Conservation (phyloP, 1,140 invertebrate genomes). For the fruit fly (Drosophila melanogaster) region DNA sequence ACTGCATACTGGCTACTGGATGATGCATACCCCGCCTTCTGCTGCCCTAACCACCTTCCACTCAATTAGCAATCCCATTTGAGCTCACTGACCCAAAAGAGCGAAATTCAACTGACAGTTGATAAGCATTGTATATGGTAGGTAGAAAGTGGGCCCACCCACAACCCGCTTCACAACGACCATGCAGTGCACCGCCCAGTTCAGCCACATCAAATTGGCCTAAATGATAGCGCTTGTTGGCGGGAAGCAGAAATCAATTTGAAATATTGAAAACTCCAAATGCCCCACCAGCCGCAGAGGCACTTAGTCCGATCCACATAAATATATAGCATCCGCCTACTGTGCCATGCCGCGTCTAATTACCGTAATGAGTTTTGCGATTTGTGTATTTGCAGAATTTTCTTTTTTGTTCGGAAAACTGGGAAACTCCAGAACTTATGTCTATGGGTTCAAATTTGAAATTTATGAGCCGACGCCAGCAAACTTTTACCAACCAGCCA, state of each 20-base stretch:
- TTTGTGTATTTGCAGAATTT: conserved; percentile 56
- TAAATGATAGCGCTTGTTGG: conserved; percentile 52
- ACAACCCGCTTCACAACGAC: no score
- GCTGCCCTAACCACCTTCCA: conserved; percentile 29
- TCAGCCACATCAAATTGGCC: conserved; percentile 54
- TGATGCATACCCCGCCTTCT: conserved; percentile 14
- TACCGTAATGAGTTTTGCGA: conserved; percentile 76
- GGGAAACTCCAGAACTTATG: conserved; percentile 64
- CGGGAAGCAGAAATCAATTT: conserved; percentile 58
- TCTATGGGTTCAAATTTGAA: conserved; percentile 64
- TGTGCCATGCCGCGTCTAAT: conserved; percentile 45
- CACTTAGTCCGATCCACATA: conserved; percentile 43
- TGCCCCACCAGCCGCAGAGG: conserved; percentile 41
- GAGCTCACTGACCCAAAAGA: conserved; percentile 47
- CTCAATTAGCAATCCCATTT: conserved; percentile 55
- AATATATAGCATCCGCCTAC: conserved; percentile 43
- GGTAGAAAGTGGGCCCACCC: background rate
- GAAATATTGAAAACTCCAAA: conserved; percentile 59
- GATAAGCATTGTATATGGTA: conserved; percentile 43
- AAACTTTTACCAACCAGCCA: conserved; percentile 56
- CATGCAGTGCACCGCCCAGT: no score
- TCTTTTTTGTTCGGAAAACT: conserved; percentile 31
- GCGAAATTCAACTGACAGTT: conserved; percentile 58
- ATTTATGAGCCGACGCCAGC: conserved; percentile 66
- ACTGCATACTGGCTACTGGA: background rate